A percentile compares a stretch with the other conserved stretches of the same genome.
phyloP scores from a whole-genome alignment of 2,888 invertebrate genomes.

The Cordylochernes scorpioides region DNA sequence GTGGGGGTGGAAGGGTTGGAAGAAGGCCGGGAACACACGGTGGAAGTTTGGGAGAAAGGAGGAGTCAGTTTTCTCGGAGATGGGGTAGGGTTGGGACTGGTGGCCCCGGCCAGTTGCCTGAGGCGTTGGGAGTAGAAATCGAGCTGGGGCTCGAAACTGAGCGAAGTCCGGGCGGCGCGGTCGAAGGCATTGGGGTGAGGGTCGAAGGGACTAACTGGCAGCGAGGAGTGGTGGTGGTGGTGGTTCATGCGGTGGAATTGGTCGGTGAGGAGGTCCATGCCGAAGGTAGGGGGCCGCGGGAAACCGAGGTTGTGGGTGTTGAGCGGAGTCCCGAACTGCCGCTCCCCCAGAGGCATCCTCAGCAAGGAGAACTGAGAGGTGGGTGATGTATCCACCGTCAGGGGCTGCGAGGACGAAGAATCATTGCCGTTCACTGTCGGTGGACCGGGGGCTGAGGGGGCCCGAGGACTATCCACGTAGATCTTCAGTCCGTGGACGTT shows the following conservation, averaged over 20 bases:
- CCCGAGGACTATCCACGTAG: conserved; percentile 35
- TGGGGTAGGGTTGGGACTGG: conserved; percentile 24
- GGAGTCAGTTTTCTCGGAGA: conserved; percentile 37
- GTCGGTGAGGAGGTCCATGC: conserved; percentile 28
- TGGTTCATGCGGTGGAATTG: conserved; percentile 10
- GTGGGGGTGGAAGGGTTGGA: conserved; percentile 13
- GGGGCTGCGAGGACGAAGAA: conserved; percentile 7
- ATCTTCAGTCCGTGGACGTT: conserved; percentile 77
- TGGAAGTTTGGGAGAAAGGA: conserved; percentile 16
- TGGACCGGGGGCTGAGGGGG: conserved; percentile 6
- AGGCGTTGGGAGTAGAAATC: conserved; percentile 99
- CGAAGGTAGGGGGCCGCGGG: conserved; percentile 40
- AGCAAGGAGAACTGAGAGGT: conserved; percentile 26
- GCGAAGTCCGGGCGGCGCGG: conserved; percentile 17
- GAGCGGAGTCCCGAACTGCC: conserved; percentile 20
- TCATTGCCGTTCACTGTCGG: no score
- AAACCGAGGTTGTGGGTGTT: conserved; percentile 30
- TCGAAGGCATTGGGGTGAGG: conserved; percentile 15
- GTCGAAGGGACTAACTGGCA: conserved; percentile 15
- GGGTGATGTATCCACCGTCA: conserved; percentile 13
- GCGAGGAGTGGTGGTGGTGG: conserved; percentile 11
- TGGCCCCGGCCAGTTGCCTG: conserved; percentile 68
- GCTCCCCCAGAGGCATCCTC: conserved; percentile 40
- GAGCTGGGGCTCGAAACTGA: conserved; percentile 24
- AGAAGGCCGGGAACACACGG: conserved; percentile 6